Evolutionary conservation across 2,113 vertebrate genomes (phyloP).

Genomic region (Trinectes maculatus): DNA sequence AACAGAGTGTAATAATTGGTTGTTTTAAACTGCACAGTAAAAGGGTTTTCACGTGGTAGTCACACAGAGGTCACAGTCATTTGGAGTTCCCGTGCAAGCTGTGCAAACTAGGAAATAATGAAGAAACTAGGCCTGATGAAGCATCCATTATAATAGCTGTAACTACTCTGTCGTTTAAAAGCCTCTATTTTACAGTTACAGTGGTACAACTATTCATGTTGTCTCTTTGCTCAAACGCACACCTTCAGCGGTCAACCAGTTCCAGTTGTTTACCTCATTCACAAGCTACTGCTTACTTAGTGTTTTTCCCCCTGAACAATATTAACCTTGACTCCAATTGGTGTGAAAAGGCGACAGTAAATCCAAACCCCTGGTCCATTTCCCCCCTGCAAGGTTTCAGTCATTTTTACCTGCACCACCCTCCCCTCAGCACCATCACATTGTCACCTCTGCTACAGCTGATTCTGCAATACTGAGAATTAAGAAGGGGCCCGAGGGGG

Average conservation of each 20-base stretch:
- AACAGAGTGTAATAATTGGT: conserved; percentile 37
- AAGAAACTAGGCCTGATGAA: conserved; percentile 21
- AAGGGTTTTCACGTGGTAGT: conserved; percentile 24
- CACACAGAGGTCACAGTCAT: conserved; percentile 13
- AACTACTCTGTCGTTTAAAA: conserved; percentile 14
- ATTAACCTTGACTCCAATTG: conserved; percentile 45
- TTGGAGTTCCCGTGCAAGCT: neutral
- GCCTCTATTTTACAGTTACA: neutral
- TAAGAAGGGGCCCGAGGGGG: conserved; percentile 15
- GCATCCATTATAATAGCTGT: conserved; percentile 20
- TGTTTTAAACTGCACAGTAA: conserved; percentile 32
- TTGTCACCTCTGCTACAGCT: conserved; percentile 60
- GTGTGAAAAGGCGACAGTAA: conserved; percentile 34
- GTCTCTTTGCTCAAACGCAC: neutral
- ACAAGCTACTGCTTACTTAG: conserved; percentile 6
- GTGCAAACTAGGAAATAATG: neutral
- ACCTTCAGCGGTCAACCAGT: conserved; percentile 8
- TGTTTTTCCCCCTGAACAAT: conserved; percentile 8
- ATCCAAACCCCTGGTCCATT: conserved; percentile 23
- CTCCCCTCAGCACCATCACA: conserved; percentile 32
- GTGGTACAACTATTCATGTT: neutral
- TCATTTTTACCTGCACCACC: conserved; percentile 61
- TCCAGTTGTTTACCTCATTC: conserved; percentile 4
- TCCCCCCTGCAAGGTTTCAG: conserved; percentile 16
- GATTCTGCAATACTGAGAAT: conserved; percentile 65